Conservation (phyloP, 2,888 invertebrate genomes). For the Spilosoma lubricipeda region DNA sequence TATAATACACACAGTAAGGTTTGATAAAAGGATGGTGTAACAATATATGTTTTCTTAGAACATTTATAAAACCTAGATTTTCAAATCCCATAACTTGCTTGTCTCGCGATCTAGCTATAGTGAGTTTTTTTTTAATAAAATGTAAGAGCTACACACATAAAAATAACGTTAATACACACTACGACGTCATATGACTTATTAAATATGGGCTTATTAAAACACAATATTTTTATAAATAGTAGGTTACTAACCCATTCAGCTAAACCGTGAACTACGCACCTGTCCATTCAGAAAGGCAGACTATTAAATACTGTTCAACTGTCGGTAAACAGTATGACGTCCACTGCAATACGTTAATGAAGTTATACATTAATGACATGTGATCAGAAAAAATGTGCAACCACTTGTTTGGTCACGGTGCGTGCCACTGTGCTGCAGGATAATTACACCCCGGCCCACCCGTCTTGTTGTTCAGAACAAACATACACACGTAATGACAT, state of each 20-base stretch:
- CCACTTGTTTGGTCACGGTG: constrained; percentile 25
- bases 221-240: neutral
- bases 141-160: neutral
- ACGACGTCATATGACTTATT: neutral
- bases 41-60: too few species aligned
- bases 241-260: neutral
- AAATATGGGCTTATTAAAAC: neutral
- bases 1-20: too few species aligned
- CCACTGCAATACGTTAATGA: constrained; percentile 1
- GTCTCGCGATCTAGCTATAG: neutral
- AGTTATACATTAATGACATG: constrained; percentile 27
- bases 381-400: constrained; percentile 38
- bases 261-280: neutral
- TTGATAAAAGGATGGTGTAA: too few species aligned
- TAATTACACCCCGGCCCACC: constrained; percentile 1
- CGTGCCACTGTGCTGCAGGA: constrained; percentile 13
- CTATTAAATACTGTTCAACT: neutral
- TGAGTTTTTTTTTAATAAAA: neutral
- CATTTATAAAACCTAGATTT: too few species aligned
- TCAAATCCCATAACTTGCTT: neutral
- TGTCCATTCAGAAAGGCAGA: neutral
- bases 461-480: neutral
- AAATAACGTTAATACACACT: neutral
- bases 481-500: neutral
- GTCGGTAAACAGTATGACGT: neutral